Percentiles rank a stretch among this genome's conserved stretches.
Conservation (phyloP, 2,888 invertebrate species). For the Drosophila helvetica region DNA sequence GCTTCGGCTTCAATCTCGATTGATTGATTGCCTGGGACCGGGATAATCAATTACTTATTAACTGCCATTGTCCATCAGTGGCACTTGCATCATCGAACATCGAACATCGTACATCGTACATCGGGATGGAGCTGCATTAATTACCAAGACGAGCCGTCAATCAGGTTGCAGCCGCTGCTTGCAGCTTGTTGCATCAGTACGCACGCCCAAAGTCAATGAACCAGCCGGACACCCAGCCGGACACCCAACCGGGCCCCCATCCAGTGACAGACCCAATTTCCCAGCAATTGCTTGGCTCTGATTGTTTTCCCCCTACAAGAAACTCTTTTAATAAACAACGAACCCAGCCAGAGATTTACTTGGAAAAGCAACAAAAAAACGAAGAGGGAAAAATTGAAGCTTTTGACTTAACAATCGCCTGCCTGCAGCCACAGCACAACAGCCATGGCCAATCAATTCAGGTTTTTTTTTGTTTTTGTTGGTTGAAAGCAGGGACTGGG, state of each 20-base stretch:
- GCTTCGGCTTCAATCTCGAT: conserved; percentile 11
- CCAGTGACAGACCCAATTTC: conserved; percentile 64
- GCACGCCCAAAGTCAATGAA: conserved; percentile 64
- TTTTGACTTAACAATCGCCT: conserved; percentile 76
- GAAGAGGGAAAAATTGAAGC: conserved; percentile 32
- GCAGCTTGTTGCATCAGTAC: conserved; percentile 69
- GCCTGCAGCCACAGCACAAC: conserved; percentile 40
- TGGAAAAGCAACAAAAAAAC: conserved; percentile 18
- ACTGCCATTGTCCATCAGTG: conserved; percentile 56
- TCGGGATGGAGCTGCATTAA: conserved; percentile 61
- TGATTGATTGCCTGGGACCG: conserved; percentile 60
- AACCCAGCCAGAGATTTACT: conserved; percentile 21
- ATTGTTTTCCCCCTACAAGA: conserved; percentile 61
- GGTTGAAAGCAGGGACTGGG: neutral
- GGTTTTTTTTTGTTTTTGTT: conserved; percentile 34
- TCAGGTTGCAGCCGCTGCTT: conserved; percentile 32
- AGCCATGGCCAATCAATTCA: conserved; percentile 57
- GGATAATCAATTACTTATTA: conserved; percentile 67
- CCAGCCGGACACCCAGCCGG: conserved; percentile 43
- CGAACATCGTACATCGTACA: neutral
- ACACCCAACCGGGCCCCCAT: neutral
- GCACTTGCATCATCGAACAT: conserved; percentile 59
- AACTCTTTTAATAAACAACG: conserved; percentile 61
- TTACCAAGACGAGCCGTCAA: conserved; percentile 48
- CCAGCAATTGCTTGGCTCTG: conserved; percentile 66